A percentile compares a stretch with the other conserved stretches of the same genome.
phyloP scores from a whole-genome alignment of 2,797 vertebrate species.

The Chloroceryle inda region DNA sequence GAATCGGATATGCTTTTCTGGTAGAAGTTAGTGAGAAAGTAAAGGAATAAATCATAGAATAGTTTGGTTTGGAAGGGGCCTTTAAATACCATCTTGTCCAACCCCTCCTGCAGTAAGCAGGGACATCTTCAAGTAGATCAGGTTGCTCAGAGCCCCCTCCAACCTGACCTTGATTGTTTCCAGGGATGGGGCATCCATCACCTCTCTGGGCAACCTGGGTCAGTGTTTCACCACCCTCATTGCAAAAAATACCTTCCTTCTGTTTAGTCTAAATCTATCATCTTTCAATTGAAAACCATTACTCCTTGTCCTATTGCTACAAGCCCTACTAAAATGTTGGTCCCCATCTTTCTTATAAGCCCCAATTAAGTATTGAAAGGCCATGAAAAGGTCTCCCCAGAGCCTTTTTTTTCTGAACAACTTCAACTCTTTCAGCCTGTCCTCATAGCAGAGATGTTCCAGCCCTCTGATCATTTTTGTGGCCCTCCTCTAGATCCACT shows the following conservation, averaged over 20 bases:
- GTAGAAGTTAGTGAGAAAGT: not conserved
- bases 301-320: not conserved
- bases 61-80: not conserved
- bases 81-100: not conserved
- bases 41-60: not conserved
- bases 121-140: not conserved
- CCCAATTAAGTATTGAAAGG: not conserved
- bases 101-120: not conserved
- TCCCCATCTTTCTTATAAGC: not conserved
- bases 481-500: not conserved
- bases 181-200: not conserved
- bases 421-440: not conserved
- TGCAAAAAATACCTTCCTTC: not conserved
- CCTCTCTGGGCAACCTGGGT: not conserved
- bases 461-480: not conserved
- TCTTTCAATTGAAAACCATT: not conserved
- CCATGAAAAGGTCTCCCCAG: not conserved
- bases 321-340: not conserved
- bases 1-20: not conserved
- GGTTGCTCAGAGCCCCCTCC: not conserved
- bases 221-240: not conserved
- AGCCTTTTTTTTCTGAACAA: not conserved
- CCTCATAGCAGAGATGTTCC: not conserved
- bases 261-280: not conserved
- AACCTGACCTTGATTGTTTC: not conserved